Evolutionary conservation across 2,888 invertebrate species (phyloP), one percentile per base, ranked within the genome.

Genomic region (Ctenicera cuprea): DNA sequence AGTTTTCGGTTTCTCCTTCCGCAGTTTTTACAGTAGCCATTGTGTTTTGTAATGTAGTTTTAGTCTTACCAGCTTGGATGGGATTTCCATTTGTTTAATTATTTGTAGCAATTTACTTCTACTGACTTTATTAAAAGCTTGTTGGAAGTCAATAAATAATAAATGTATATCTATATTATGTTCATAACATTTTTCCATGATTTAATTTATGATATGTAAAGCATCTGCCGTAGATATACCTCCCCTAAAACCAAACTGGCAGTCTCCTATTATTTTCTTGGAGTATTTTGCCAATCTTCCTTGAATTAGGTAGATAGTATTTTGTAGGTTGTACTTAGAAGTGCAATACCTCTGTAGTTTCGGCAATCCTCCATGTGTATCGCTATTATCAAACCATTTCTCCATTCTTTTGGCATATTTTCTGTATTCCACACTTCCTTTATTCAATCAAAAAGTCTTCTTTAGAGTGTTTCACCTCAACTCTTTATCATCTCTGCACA

Each of bases 381-480:
- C 9, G 22, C 1, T 3, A 9, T 5, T 26, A 26, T 26, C 5
- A 26, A 3, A 3, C 26, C 43, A 3, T 43, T 43, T 62, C 41
- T 18, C 45, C 43, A 62, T 4, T 62, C 62, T 1, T 18, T 62
- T 0, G 41, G 62, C 41, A 62, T 62, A 5, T 12, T 62, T 62
- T 41, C 43, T 14, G 20, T 41, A 41, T 18, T 14, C 41, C 59
- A 57, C 3, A 38, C 37, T 3, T 26, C 2, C 3, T 2, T 26
- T 26, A 26, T 2, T 26, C 2, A 5, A 3, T 26, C 5, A 5
- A 26, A 26, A 3, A 26, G 2, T 26, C 26, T 26, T 26, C n/a
- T n/a, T n/a, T n/a, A n/a, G n/a, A n/a, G n/a, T n/a, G n/a, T n/a
- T n/a, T n/a, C n/a, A n/a, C n/a, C n/a, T n/a, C n/a, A n/a, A n/a